Base-by-base conservation (phyloP, 2,888 invertebrate genomes). In the Acheta domesticus region DNA sequence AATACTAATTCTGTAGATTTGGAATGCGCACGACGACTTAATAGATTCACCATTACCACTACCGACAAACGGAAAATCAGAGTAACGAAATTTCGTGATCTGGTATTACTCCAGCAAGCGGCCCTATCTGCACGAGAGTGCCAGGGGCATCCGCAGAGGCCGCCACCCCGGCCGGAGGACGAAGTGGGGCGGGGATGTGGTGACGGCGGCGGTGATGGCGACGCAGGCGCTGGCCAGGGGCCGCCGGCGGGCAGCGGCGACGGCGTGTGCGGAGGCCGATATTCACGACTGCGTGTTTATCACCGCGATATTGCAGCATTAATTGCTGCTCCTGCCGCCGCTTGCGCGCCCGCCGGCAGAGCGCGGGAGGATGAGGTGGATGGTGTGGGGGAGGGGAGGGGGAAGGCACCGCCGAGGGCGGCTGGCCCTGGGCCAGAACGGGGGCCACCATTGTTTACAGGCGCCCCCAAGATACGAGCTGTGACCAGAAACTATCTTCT, bases 201-300 rank as follows among this genome's bases (percentile, higher is more conserved):
- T 36, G 36, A 36, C 36, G 36, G 36, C 36, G 23, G 23, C 4
- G 2, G 23, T 23, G 23, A 23, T 23, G 23, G 23, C 23, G 36
- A 36, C 36, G 36, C 8, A 36, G 36, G 36, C 36, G 36, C 36
- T 36, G 36, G 36, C 36, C 36, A 19, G 12, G 14, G 62, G 62
- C 14, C 16, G 62, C 14, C 16, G n/a, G 62, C n/a, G 62, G 62
- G 62, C 36, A 8, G 36, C 36, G 36, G 36, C 36, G 36, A 36
- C 36, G 62, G 62, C 14, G 36, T 14, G 62, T 19, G 62, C 14
- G 14, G n/a, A n/a, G 62, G 62, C 14, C n/a, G 62, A 62, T 62
- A 62, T 62, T 62, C 62, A 62, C 62, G 62, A 62, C 62, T 62
- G 62, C 62, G 62, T 62, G 62, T 62, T 62, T 62, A 62, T 62